Conservation (phyloP, 30 jellyfish, hydroid and myxozoan genomes). For the Sanderia malayensis region DNA sequence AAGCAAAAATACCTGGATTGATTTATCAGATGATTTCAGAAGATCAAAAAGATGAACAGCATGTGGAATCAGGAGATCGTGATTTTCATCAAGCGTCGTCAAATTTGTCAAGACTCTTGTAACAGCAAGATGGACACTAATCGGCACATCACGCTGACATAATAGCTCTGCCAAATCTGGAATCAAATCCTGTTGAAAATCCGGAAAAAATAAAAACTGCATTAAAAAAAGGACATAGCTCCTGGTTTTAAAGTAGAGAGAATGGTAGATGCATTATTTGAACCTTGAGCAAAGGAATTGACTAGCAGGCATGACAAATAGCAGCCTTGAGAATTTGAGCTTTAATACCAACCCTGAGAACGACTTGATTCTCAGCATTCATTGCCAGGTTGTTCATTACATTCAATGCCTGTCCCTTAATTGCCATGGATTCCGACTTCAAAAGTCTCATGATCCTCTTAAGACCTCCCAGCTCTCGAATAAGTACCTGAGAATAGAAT, state of each 20-base stretch:
- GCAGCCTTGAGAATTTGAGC: no score
- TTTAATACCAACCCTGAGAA: conserved; percentile 46
- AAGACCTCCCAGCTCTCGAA: conserved; percentile 62
- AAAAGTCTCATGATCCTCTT: conserved; percentile 27
- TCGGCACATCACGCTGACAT: conserved; percentile 11
- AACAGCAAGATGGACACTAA: conserved; percentile 50
- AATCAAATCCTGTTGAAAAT: conserved; percentile 37
- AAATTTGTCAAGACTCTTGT: conserved; percentile 77
- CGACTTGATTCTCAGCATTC: conserved; percentile 67
- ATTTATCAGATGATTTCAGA: conserved; percentile 38
- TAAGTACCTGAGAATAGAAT: conserved; percentile 63
- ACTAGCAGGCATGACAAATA: background rate
- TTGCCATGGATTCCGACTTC: conserved; percentile 42
- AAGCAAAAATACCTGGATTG: conserved; percentile 47
- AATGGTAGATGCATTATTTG: background rate
- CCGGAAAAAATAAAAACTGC: background rate
- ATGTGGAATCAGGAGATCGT: conserved; percentile 43
- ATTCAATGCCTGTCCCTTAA: conserved; percentile 54
- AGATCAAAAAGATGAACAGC: conserved; percentile 39
- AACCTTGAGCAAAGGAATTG: background rate
- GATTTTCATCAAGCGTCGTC: conserved; percentile 77
- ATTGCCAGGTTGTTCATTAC: conserved; percentile 73
- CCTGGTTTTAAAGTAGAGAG: background rate
- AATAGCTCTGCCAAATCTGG: conserved; percentile 36
- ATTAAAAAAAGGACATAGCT: background rate